Evolutionary conservation across 2,113 vertebrate genomes (phyloP).

Genomic region (Lota lota): DNA sequence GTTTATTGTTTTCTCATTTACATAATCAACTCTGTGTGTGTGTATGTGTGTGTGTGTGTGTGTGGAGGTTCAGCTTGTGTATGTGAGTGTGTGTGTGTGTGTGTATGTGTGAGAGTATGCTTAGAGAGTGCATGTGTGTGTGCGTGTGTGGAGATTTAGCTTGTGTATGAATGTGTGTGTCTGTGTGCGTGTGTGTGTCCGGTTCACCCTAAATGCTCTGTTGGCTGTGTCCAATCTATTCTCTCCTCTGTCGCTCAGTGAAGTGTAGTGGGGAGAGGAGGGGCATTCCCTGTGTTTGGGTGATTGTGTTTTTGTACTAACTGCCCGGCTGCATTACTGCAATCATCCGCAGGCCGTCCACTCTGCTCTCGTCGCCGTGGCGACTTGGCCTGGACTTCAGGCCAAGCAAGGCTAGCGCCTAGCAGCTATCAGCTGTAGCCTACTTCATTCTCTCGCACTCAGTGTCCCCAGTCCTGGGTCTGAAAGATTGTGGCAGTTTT

Average conservation of each 20-base stretch:
- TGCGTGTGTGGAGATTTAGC: background rate
- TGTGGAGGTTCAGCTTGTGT: too few relatives aligned
- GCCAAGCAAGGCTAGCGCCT: background rate
- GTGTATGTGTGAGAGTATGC: slow-evolving; percentile 4
- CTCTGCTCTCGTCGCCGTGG: slow-evolving; percentile 38
- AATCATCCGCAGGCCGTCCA: slow-evolving; percentile 31
- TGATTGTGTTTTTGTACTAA: slow-evolving; percentile 61
- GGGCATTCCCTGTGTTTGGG: slow-evolving; percentile 37
- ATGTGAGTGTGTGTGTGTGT: background rate
- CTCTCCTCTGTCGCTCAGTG: slow-evolving; percentile 26
- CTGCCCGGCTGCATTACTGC: slow-evolving; percentile 55
- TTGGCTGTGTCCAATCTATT: slow-evolving; percentile 23
- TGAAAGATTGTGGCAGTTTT: slow-evolving; percentile 17
- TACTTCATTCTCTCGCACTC: too few relatives aligned
- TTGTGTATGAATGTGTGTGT: slow-evolving; percentile 5
- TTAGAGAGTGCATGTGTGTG: background rate
- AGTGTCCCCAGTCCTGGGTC: slow-evolving; percentile 15
- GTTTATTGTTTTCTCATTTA: too few relatives aligned
- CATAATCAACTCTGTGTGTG: too few relatives aligned
- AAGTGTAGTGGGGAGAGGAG: slow-evolving; percentile 21
- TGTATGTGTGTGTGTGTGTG: too few relatives aligned
- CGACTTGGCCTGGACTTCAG: slow-evolving; percentile 22
- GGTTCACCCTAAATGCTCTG: slow-evolving; percentile 1
- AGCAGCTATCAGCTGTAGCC: too few relatives aligned
- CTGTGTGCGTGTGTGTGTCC: slow-evolving; percentile 1